phyloP scores from a whole-genome alignment of 2,113 vertebrate species.

The Tetrao urogallus region DNA sequence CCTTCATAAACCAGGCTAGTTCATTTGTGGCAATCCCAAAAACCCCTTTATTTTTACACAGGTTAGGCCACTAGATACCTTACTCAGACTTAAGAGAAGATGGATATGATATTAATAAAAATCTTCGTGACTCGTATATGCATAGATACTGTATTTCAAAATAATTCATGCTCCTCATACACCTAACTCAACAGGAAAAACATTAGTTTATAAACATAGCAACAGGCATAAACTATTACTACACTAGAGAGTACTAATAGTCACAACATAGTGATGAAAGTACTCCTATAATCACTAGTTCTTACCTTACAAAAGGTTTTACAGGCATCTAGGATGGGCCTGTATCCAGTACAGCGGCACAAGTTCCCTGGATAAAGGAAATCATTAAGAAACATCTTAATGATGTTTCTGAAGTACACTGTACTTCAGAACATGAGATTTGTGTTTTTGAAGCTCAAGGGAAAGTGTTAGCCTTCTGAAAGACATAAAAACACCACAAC shows the following conservation, averaged over 20 bases:
- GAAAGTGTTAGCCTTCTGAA: neutral
- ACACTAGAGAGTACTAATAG: neutral
- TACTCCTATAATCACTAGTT: neutral
- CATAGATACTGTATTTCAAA: neutral
- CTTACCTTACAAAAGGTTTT: slow-evolving; percentile 86
- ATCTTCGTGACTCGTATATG: neutral
- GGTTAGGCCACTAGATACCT: neutral
- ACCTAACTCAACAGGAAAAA: neutral
- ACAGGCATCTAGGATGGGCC: slow-evolving; percentile 85
- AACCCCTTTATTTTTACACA: neutral
- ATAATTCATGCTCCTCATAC: neutral
- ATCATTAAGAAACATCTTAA: neutral
- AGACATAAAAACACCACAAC: neutral
- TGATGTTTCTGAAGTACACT: rapidly evolving
- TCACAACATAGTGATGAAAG: neutral
- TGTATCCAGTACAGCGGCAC: slow-evolving; percentile 89
- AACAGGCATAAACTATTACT: neutral
- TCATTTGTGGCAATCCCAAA: neutral
- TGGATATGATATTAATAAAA: neutral
- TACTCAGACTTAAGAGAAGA: neutral
- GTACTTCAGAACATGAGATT: neutral
- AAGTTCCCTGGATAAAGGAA: slow-evolving; percentile 79
- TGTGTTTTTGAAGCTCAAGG: neutral
- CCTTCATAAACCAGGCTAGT: neutral
- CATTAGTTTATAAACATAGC: neutral